These are phyloP conservation scores for Cotesia congregata DNA, from an alignment of 2,888 invertebrate genomes.

Conservation along the genomic window DNA sequence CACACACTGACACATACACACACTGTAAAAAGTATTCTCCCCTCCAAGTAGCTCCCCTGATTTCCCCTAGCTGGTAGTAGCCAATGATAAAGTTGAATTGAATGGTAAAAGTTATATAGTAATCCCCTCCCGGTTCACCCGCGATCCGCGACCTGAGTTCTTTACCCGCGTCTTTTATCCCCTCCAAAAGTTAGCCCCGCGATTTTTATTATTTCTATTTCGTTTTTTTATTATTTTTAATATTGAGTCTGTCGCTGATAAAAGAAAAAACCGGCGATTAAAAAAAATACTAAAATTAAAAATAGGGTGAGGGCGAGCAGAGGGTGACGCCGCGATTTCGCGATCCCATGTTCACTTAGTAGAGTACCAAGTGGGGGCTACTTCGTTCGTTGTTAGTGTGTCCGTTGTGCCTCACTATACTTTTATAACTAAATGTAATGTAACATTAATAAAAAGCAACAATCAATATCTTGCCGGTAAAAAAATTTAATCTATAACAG, in stretches of 20 bases:
- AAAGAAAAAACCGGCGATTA: conserved; percentile 33
- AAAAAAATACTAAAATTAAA: conserved; percentile 45
- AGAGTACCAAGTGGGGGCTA: background rate
- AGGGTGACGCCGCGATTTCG: conserved; percentile 6
- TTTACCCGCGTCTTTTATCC: conserved; percentile 25
- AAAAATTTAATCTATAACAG: conserved; percentile 69
- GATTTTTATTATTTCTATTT: conserved; percentile 35
- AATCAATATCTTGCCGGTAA: conserved; percentile 70
- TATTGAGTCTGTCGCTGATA: conserved; percentile 31
- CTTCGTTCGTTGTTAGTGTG: background rate
- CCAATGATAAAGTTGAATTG: conserved; percentile 11
- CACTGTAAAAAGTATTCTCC: too few species aligned
- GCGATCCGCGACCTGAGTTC: background rate
- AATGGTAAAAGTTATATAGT: conserved; percentile 18
- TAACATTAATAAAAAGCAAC: conserved; percentile 70
- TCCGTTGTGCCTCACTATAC: background rate
- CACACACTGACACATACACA: background rate
- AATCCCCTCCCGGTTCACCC: background rate
- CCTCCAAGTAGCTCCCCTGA: background rate
- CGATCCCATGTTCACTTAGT: too few species aligned
- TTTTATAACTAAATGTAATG: conserved; percentile 69
- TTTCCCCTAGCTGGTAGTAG: conserved; percentile 6
- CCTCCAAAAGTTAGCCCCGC: conserved; percentile 16
- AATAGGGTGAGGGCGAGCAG: conserved; percentile 32
- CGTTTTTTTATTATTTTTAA: conserved; percentile 12